Percentiles rank a stretch among this genome's conserved stretches.
These are phyloP conservation scores for Hassar affinis DNA, from an alignment of 2,113 vertebrate species.

Conservation along the genomic window DNA sequence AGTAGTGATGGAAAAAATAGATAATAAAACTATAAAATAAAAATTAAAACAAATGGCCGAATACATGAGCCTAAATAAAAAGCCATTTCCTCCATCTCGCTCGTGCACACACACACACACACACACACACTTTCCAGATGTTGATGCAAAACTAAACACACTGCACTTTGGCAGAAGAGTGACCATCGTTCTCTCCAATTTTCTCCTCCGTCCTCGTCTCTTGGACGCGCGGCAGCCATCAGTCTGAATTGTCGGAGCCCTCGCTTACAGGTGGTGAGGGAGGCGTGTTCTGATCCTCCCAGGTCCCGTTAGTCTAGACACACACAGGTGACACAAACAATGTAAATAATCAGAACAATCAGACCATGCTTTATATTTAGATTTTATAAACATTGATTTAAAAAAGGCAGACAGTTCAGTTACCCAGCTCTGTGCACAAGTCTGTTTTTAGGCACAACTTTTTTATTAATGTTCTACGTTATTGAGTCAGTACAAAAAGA, in stretches of 20 bases:
- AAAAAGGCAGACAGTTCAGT: no score
- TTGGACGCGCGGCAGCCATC: slow-evolving; percentile 62
- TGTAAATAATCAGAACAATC: background rate
- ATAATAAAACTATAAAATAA: background rate
- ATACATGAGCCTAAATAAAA: slow-evolving; percentile 26
- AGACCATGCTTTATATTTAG: no score
- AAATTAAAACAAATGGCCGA: background rate
- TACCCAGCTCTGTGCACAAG: no score
- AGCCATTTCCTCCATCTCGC: slow-evolving; percentile 6
- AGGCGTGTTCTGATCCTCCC: slow-evolving; percentile 82
- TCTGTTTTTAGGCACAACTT: no score
- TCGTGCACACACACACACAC: no score
- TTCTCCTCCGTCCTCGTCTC: slow-evolving; percentile 52
- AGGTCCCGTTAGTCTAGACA: slow-evolving; percentile 81
- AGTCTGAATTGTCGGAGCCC: slow-evolving; percentile 88
- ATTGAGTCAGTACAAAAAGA: no score
- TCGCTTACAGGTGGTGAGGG: slow-evolving; percentile 84
- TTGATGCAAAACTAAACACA: slow-evolving; percentile 50
- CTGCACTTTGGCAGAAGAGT: slow-evolving; percentile 65
- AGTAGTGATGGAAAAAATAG: slow-evolving; percentile 39
- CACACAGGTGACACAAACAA: background rate
- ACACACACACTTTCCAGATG: slow-evolving; percentile 59
- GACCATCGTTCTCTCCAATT: slow-evolving; percentile 66
- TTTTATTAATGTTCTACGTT: no score
- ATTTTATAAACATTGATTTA: no score